Conservation (phyloP, 2,888 invertebrate species). For the Pristionchus maxplancki region DNA sequence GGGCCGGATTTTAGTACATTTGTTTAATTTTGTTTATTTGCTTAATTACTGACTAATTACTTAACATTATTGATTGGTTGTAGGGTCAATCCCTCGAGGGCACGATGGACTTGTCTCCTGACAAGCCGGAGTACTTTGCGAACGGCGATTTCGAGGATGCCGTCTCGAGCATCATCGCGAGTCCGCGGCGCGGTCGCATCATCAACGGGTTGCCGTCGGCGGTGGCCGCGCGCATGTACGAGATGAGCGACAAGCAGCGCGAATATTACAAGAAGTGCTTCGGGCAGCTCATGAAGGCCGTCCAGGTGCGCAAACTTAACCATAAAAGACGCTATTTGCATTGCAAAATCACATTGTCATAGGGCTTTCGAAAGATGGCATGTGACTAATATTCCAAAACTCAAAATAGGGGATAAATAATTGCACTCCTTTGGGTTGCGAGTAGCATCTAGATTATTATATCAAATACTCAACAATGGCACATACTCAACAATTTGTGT, state of each 20-base stretch:
- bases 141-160: constrained; percentile 68
- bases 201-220: constrained; percentile 46
- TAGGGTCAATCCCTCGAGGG: background rate
- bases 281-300: constrained; percentile 66
- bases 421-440: too few species aligned
- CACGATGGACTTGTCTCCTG: constrained; percentile 50
- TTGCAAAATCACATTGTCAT: background rate
- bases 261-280: constrained; percentile 76
- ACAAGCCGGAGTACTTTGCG: constrained; percentile 65
- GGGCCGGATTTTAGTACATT: background rate
- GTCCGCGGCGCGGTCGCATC: constrained; percentile 42
- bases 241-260: constrained; percentile 72
- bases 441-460: too few species aligned
- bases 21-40: background rate
- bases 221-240: constrained; percentile 58
- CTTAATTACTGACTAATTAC: background rate
- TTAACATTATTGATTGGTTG: background rate
- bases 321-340: background rate
- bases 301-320: constrained; percentile 56
- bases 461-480: too few species aligned
- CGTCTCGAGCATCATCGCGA: constrained; percentile 63
- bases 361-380: background rate
- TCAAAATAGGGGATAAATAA: too few species aligned
- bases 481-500: too few species aligned
- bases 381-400: too few species aligned